phyloP scores from a whole-genome alignment of 2,113 vertebrate genomes.

The Phylloscopus trochilus region DNA sequence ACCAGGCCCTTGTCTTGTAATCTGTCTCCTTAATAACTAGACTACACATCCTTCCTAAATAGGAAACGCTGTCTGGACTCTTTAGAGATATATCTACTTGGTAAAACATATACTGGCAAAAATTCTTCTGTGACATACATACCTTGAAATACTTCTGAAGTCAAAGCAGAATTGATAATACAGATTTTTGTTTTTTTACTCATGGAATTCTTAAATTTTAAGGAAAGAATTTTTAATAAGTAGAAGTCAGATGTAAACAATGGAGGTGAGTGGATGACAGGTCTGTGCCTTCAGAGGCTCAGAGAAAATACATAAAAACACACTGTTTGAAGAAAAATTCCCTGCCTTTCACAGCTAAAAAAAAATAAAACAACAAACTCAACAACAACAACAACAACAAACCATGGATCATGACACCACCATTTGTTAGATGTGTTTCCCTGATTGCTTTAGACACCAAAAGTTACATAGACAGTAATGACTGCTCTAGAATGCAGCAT shows the following conservation, averaged over 20 bases:
- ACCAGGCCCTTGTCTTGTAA: background rate
- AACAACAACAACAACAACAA: too few species aligned
- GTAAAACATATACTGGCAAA: background rate
- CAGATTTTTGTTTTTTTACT: background rate
- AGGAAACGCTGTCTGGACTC: background rate
- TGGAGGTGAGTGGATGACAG: background rate
- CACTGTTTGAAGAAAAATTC: background rate
- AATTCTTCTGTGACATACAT: background rate
- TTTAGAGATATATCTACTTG: background rate
- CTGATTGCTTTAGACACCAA: background rate
- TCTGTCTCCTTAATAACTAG: background rate
- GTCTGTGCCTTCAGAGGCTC: background rate
- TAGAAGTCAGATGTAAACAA: background rate
- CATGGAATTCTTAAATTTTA: background rate
- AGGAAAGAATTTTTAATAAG: background rate
- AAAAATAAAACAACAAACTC: background rate
- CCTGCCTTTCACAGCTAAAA: background rate
- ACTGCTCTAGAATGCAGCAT: background rate
- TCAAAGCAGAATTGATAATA: background rate
- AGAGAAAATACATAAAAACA: background rate
- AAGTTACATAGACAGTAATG: background rate
- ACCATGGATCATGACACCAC: accelerated
- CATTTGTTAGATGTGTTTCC: background rate
- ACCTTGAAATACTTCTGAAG: background rate
- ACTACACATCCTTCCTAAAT: background rate